Evolutionary conservation across 2,888 invertebrate species (phyloP).

Genomic region (Tetragonula carbonaria): DNA sequence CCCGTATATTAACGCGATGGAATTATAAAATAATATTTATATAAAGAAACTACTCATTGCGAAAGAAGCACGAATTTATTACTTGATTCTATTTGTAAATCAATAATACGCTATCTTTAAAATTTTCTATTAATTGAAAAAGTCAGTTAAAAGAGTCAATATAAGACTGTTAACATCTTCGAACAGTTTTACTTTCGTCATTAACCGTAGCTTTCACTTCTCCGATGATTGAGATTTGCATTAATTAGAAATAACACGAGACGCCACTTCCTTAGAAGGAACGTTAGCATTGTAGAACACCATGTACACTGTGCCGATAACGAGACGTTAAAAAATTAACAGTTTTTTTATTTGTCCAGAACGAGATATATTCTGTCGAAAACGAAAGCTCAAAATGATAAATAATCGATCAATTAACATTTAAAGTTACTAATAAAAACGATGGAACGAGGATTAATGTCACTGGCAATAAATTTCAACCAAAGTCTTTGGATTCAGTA

Average conservation of each 20-base stretch:
- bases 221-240: background rate
- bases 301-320: slow-evolving; percentile 17
- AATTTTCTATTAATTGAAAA: background rate
- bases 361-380: background rate
- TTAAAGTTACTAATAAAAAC: background rate
- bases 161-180: background rate
- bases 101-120: too few species aligned
- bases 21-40: too few species aligned
- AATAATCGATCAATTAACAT: background rate
- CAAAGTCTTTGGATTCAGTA: slow-evolving; percentile 4
- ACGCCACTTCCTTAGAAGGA: background rate
- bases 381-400: slow-evolving; percentile 10
- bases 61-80: too few species aligned
- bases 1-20: too few species aligned
- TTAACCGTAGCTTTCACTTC: slow-evolving; percentile 30
- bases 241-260: slow-evolving; percentile 33
- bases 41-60: too few species aligned
- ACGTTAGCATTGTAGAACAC: slow-evolving; percentile 26
- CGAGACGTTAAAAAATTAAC: slow-evolving; percentile 15
- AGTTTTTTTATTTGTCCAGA: slow-evolving; percentile 1
- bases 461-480: slow-evolving; percentile 51
- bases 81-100: too few species aligned
- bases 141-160: background rate
- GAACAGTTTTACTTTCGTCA: background rate
- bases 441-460: background rate